These are phyloP conservation scores for Epirrhoe tristata DNA, from an alignment of 2,888 invertebrate genomes.

Conservation along the genomic window DNA sequence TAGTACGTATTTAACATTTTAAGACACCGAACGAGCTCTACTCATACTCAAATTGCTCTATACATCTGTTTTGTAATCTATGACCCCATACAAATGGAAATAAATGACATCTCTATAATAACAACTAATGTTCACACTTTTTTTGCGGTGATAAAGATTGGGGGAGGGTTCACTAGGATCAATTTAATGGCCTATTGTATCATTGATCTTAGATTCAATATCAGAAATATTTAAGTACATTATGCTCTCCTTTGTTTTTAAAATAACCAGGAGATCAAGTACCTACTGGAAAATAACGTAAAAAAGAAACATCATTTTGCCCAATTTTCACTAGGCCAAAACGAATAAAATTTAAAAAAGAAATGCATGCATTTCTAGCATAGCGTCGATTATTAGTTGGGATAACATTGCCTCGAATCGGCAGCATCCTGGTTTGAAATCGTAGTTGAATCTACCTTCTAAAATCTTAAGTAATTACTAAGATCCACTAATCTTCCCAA, in stretches of 20 bases:
- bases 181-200: constrained; percentile 13
- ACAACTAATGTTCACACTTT: constrained; percentile 38
- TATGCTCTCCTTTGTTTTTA: background rate
- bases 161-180: constrained; percentile 6
- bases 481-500: constrained; percentile 35
- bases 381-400: no score
- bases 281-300: background rate
- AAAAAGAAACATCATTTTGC: background rate
- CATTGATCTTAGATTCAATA: constrained; percentile 11
- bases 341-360: no score
- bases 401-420: no score
- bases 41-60: no score
- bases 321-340: no score
- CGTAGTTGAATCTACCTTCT: background rate
- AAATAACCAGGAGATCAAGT: background rate
- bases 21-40: no score
- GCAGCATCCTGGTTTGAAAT: no score
- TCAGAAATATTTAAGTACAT: background rate
- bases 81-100: constrained; percentile 49
- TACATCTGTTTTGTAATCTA: background rate
- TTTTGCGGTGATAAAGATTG: constrained; percentile 10
- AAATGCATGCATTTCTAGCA: no score
- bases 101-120: constrained; percentile 71
- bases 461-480: constrained; percentile 20
- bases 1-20: no score